A percentile compares a stretch with the other conserved stretches of the same genome.
These are phyloP conservation scores for Drosophila bifasciata DNA, from an alignment of 1,140 invertebrate species.

Conservation along the genomic window DNA sequence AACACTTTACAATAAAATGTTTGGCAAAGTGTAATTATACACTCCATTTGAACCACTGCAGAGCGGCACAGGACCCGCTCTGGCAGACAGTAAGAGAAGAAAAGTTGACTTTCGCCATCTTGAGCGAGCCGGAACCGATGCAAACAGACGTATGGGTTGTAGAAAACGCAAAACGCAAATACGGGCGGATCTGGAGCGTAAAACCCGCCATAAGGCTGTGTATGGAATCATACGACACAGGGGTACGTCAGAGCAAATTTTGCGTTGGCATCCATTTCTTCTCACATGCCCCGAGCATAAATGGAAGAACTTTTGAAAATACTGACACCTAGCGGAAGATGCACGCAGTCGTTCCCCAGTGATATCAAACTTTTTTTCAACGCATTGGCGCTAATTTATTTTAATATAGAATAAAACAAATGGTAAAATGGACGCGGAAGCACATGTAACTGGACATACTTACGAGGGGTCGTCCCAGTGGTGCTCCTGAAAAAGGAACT, in stretches of 20 bases:
- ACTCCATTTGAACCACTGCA: too few relatives aligned
- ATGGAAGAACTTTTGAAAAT: not conserved
- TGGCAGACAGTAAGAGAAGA: too few relatives aligned
- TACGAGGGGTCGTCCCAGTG: too few relatives aligned
- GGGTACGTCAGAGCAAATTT: not conserved
- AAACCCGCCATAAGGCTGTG: not conserved
- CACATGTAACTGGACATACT: too few relatives aligned
- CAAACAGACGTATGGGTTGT: not conserved
- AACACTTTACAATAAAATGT: too few relatives aligned
- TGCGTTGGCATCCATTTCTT: not conserved
- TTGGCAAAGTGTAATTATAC: too few relatives aligned
- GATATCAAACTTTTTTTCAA: slow-evolving; percentile 22
- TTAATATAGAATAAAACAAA: too few relatives aligned
- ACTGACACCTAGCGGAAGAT: not conserved
- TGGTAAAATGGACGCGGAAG: too few relatives aligned
- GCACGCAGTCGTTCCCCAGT: not conserved
- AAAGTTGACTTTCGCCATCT: too few relatives aligned
- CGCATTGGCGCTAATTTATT: slow-evolving; percentile 12
- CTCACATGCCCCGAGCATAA: slow-evolving; percentile 1
- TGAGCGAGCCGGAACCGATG: not conserved
- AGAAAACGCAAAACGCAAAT: not conserved
- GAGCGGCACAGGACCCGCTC: too few relatives aligned
- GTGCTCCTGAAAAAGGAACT: too few relatives aligned
- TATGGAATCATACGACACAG: not conserved
- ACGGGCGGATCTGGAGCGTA: not conserved